Percentiles rank a stretch among this genome's conserved stretches.
Evolutionary conservation across 2,113 vertebrate species (phyloP).

Genomic region (Morone saxatilis): DNA sequence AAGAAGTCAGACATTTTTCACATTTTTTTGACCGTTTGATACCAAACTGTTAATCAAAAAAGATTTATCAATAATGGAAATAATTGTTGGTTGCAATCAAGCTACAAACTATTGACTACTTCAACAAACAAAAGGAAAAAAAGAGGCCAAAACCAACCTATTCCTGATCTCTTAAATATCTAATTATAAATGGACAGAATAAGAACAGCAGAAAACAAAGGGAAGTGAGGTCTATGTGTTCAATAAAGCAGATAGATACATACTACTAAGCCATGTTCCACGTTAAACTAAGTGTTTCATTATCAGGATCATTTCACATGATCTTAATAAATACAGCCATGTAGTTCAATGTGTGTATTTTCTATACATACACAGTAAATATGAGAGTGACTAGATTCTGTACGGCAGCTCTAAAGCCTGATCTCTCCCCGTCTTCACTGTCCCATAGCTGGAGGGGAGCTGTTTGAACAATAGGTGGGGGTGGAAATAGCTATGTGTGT

Average conservation of each 20-base stretch:
- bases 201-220: neutral
- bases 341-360: neutral
- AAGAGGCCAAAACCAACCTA: neutral
- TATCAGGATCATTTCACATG: slow-evolving; percentile 16
- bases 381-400: neutral
- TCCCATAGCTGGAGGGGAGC: slow-evolving; percentile 68
- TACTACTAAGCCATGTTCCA: neutral
- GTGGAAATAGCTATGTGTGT: slow-evolving; percentile 26
- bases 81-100: neutral
- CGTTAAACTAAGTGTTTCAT: slow-evolving; percentile 25
- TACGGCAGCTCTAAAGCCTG: slow-evolving; percentile 38
- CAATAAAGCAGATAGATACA: slow-evolving; percentile 16
- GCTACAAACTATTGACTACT: neutral
- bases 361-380: slow-evolving; percentile 3
- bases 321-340: slow-evolving; percentile 1
- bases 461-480: slow-evolving; percentile 70
- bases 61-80: neutral
- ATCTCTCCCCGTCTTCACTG: slow-evolving; percentile 37
- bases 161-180: neutral
- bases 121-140: neutral
- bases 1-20: too few relatives aligned
- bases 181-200: neutral
- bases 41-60: neutral
- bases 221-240: neutral
- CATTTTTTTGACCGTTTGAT: too few relatives aligned